phyloP scores from a whole-genome alignment of 1,140 invertebrate genomes.

The Drosophila bipectinata region DNA sequence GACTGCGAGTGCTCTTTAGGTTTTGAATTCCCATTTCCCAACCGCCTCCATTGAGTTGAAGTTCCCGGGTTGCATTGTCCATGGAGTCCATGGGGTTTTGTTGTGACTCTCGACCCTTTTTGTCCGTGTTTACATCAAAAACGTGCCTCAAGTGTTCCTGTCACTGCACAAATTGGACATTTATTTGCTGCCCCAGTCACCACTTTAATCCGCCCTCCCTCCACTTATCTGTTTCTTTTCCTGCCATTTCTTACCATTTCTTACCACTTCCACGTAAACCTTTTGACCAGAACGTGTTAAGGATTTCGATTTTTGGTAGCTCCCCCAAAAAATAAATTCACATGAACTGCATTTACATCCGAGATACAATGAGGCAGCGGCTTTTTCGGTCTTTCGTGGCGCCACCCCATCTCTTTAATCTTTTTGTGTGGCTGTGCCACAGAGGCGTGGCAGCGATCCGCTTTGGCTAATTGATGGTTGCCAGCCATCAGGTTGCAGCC shows the following conservation, averaged over 20 bases:
- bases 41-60: neutral
- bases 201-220: conserved; percentile 26
- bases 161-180: conserved; percentile 80
- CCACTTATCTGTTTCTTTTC: neutral
- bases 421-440: conserved; percentile 16
- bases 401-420: conserved; percentile 49
- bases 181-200: conserved; percentile 68
- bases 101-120: conserved; percentile 73
- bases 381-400: conserved; percentile 54
- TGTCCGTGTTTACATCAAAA: conserved; percentile 78
- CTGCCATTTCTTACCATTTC: neutral
- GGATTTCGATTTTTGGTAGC: conserved; percentile 60
- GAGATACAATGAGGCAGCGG: conserved; percentile 62
- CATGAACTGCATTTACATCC: conserved; percentile 21
- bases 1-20: neutral
- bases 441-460: conserved; percentile 54
- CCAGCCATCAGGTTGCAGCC: conserved; percentile 44
- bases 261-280: conserved; percentile 50
- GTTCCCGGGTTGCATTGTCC: conserved; percentile 27
- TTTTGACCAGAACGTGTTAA: conserved; percentile 75
- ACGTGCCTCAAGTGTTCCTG: conserved; percentile 80
- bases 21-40: conserved; percentile 44
- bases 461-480: conserved; percentile 78
- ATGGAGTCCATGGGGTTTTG: conserved; percentile 10
- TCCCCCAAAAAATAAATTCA: conserved; percentile 30